Evolutionary conservation across 2,113 vertebrate genomes (phyloP), one percentile per base, ranked within the genome.

Genomic region (Syrmaticus mikado): DNA sequence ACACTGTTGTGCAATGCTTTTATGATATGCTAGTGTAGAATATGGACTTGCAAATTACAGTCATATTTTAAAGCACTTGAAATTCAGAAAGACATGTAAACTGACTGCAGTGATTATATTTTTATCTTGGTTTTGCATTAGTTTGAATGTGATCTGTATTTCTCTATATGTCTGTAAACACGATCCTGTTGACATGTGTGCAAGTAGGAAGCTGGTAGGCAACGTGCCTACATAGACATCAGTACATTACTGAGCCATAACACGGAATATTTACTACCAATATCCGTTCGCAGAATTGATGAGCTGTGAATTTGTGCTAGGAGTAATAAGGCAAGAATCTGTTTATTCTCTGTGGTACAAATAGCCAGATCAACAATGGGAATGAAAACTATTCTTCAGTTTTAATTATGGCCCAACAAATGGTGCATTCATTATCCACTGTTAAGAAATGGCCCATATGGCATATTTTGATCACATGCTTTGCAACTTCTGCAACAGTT

Each of bases 371-470:
- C 82, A 89, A 73, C 62, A 76, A 25, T 32, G 30, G 50, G 53
- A 89, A 38, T 58, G 43, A 73, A 65, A 87, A 83, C 19, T 50
- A 58, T 50, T 88, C 41, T 91, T 90, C 40, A 4, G 0, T 86
- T 84, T 90, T 92, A 91, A 93, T 94, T 90, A 82, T 71, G 85
- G 77, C 36, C 82, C 1, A 5, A 82, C 55, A 91, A 91, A 68
- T 75, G 87, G 61, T 86, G 89, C 72, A 38, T 87, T 91, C 79
- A 34, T 90, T 85, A 92, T 85, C 83, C 76, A 48, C 67, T 91
- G 87, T 72, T 92, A 91, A 87, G 94, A 92, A 93, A 48, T 71
- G 61, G 82, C 48, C 91, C 94, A 90, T 90, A 89, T 90, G 93
- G 89, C 91, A 92, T 83, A 32, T 38, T 94, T 85, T 68, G 72